These are phyloP conservation scores for Bicyclus anynana DNA, from an alignment of 1,140 invertebrate species.

Conservation along the genomic window DNA sequence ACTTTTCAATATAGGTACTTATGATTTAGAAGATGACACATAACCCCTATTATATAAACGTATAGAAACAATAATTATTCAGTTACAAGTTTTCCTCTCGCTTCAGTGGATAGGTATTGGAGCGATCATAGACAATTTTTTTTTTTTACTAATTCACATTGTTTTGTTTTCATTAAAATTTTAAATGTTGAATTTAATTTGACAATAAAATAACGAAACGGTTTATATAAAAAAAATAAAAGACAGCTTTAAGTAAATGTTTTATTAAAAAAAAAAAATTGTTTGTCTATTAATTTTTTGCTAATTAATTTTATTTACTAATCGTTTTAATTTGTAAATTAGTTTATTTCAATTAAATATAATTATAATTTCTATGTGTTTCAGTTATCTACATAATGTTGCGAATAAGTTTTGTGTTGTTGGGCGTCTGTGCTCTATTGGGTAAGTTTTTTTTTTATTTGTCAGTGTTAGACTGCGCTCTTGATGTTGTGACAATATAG, in stretches of 20 bases:
- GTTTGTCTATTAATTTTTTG: no score
- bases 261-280: no score
- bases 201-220: no score
- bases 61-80: background rate
- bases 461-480: no score
- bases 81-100: background rate
- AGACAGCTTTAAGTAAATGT: no score
- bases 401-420: background rate
- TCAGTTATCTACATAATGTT: background rate
- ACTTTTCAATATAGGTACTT: background rate
- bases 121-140: background rate
- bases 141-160: background rate
- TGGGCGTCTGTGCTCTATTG: background rate
- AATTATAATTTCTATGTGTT: no score
- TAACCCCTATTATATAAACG: background rate
- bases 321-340: no score
- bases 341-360: no score
- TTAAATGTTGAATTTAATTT: no score
- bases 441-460: background rate
- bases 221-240: no score
- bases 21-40: background rate
- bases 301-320: no score
- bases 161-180: background rate
- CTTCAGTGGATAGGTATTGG: background rate
- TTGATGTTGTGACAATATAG: no score